phyloP scores from a whole-genome alignment of 2,113 vertebrate species.

The Ameiurus melas region DNA sequence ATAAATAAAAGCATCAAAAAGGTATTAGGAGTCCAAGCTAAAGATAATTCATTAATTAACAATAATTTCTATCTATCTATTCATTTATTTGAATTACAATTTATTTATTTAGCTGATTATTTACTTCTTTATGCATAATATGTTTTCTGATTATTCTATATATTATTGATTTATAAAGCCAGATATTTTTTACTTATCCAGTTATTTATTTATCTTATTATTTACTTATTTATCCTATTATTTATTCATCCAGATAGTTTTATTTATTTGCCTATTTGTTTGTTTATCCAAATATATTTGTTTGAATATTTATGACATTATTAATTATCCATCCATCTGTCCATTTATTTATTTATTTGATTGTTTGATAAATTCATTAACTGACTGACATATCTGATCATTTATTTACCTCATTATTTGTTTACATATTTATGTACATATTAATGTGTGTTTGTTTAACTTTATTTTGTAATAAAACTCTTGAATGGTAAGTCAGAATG shows the following conservation, averaged over 20 bases:
- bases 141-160: too few relatives aligned
- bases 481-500: constrained; percentile 42
- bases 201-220: too few relatives aligned
- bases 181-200: too few relatives aligned
- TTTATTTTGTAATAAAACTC: not conserved
- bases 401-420: not conserved
- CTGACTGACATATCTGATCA: not conserved
- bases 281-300: not conserved
- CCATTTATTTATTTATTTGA: not conserved
- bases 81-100: too few relatives aligned
- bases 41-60: not conserved
- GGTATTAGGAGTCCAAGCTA: too few relatives aligned
- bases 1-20: not conserved
- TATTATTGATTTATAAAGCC: too few relatives aligned
- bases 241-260: too few relatives aligned
- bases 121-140: too few relatives aligned
- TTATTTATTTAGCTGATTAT: too few relatives aligned
- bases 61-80: not conserved
- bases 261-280: not conserved
- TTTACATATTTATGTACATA: too few relatives aligned
- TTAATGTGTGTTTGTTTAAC: not conserved
- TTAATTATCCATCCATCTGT: not conserved
- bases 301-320: not conserved
- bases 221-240: too few relatives aligned
- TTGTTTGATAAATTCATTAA: not conserved